phyloP scores from a whole-genome alignment of 2,888 invertebrate genomes.

The Dinocampus coccinellae region DNA sequence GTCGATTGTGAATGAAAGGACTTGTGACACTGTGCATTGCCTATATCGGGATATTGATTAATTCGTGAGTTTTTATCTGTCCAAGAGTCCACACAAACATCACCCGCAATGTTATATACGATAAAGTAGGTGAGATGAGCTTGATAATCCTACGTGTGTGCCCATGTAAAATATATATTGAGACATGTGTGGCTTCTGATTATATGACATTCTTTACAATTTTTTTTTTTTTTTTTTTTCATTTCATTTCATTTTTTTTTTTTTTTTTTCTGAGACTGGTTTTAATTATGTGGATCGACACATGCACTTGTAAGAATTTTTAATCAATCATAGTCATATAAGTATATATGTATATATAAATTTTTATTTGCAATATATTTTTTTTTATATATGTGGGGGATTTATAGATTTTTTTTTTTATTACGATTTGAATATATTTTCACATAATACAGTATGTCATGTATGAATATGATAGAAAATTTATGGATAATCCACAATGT shows the following conservation, averaged over 20 bases:
- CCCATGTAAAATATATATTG: slow-evolving; percentile 13
- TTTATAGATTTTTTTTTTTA: too few species aligned
- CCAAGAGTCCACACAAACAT: slow-evolving; percentile 41
- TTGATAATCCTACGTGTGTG: slow-evolving; percentile 30
- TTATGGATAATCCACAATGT: too few species aligned
- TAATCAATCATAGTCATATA: background rate
- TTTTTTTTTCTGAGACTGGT: background rate
- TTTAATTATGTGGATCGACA: background rate
- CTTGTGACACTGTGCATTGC: slow-evolving; percentile 21
- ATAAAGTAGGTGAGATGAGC: slow-evolving; percentile 51
- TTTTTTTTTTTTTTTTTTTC: too few species aligned
- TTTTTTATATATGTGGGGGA: too few species aligned
- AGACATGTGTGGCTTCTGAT: slow-evolving; percentile 21
- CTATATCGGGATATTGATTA: slow-evolving; percentile 54
- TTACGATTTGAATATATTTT: too few species aligned
- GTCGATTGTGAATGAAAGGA: slow-evolving; percentile 22
- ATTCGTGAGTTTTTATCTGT: slow-evolving; percentile 59
- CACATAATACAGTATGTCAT: too few species aligned
- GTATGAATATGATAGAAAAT: too few species aligned
- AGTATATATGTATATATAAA: background rate
- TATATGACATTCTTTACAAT: background rate
- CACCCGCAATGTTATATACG: slow-evolving; percentile 45
- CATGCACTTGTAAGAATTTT: background rate
- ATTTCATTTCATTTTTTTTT: too few species aligned
- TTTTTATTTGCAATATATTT: background rate